Evolutionary conservation across 2,888 invertebrate genomes (phyloP).

Genomic region (Onthophagus sagittarius): DNA sequence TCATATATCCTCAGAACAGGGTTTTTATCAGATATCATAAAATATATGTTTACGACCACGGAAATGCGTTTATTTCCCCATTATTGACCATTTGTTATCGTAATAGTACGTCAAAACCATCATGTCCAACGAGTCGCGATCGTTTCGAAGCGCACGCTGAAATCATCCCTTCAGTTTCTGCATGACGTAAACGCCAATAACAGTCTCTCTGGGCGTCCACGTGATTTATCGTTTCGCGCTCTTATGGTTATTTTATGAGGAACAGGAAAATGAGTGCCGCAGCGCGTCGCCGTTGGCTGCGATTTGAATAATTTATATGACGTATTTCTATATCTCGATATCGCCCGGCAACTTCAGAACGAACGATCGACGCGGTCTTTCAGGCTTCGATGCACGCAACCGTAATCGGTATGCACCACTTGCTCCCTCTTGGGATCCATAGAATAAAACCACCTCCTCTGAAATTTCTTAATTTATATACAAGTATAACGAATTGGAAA

Average conservation of each 20-base stretch:
- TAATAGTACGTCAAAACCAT: background rate
- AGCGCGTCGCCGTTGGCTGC: conserved; percentile 4
- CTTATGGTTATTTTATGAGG: conserved; percentile 14
- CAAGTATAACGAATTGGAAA: too few species aligned
- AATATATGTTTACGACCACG: background rate
- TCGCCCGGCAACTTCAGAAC: background rate
- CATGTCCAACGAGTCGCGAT: background rate
- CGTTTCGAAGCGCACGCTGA: background rate
- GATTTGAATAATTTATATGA: conserved; percentile 14
- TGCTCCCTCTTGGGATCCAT: background rate
- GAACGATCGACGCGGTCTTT: background rate
- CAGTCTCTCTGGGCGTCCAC: background rate
- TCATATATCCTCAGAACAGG: too few species aligned
- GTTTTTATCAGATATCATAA: too few species aligned
- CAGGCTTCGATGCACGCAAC: background rate
- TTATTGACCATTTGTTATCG: background rate
- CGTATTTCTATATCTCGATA: conserved; percentile 13
- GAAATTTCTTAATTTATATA: background rate
- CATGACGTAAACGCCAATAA: background rate
- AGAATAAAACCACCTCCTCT: background rate
- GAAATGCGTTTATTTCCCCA: background rate
- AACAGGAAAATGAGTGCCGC: background rate
- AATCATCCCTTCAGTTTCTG: background rate
- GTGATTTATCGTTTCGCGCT: conserved; percentile 1
- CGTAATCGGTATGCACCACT: background rate